Evolutionary conservation across 1,140 invertebrate species (phyloP).

Genomic region (Zaprionus camerounensis): DNA sequence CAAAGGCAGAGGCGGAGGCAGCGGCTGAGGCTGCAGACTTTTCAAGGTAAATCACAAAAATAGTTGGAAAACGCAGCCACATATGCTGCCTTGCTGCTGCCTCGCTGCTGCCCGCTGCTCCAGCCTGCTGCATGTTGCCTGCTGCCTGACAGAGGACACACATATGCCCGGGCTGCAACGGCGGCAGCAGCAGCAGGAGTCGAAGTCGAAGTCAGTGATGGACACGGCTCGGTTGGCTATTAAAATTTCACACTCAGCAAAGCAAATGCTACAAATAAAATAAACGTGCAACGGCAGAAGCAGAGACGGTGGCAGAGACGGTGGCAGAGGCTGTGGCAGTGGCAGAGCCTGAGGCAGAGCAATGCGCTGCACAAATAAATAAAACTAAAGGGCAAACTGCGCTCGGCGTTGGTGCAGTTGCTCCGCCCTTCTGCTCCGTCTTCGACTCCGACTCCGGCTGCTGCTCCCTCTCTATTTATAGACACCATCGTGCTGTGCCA

Average conservation of each 20-base stretch:
- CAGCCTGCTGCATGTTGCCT: background rate
- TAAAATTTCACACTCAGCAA: conserved; percentile 82
- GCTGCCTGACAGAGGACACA: conserved; percentile 50
- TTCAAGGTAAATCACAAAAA: conserved; percentile 79
- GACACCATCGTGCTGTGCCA: conserved; percentile 27
- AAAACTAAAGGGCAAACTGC: conserved; percentile 68
- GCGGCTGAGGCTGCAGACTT: conserved; percentile 52
- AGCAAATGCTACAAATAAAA: conserved; percentile 82
- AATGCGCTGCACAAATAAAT: conserved; percentile 75
- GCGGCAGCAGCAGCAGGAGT: conserved; percentile 49
- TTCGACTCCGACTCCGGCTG: conserved; percentile 7
- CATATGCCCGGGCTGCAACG: conserved; percentile 27
- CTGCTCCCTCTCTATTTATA: conserved; percentile 61
- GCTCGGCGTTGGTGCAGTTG: conserved; percentile 30
- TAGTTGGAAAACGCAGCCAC: conserved; percentile 50
- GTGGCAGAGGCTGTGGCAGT: background rate
- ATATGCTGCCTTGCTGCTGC: conserved; percentile 39
- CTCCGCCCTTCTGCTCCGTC: background rate
- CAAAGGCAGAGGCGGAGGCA: conserved; percentile 4
- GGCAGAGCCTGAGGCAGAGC: conserved; percentile 22
- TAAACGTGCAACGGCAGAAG: conserved; percentile 57
- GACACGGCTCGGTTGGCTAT: conserved; percentile 80
- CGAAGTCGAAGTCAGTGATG: conserved; percentile 35
- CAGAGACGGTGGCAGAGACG: conserved; percentile 8
- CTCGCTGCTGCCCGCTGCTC: background rate